Evolutionary conservation across 2,888 invertebrate genomes (phyloP), one percentile per base, ranked within the genome.

Genomic region (Nomada lathburiana): DNA sequence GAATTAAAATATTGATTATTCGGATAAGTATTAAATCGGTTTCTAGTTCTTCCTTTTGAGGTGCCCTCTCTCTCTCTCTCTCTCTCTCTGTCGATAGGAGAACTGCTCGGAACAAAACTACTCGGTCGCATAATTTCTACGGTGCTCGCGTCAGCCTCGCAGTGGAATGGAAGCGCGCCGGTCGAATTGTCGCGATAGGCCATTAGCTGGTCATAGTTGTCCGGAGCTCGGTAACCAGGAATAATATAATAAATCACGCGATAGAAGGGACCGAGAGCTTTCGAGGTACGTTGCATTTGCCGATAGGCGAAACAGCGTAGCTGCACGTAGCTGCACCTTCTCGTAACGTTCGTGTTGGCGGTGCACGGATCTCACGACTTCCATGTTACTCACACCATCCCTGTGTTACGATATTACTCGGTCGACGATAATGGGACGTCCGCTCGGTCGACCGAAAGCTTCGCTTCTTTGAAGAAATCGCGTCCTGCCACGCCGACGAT

Each of bases 341-440:
- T 72, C 81, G 85, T 87, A 84, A 65, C 62, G 79, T 87, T 85
- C 85, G 85, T 91, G 92, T 92, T 90, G 91, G 87, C 89, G 88
- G 88, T 74, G 83, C 86, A 91, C 90, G 88, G 89, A 89, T 88
- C 90, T 92, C 92, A 92, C 92, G 92, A 92, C 90, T 92, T 90
- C 90, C 92, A 87, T 92, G 92, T 92, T 91, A 87, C 89, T 76
- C 77, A 73, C 81, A 75, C 85, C 82, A 78, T 68, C 76, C 76
- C 59, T 47, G 18, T 63, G 75, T 64, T 76, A 68, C 76, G 81
- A 74, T 76, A 76, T 76, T 80, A 65, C 68, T 18, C 52, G 47
- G 20, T 18, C 36, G 26, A 68, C 72, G 71, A 68, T 71, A 71
- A 72, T 72, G 64, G 81, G 62, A 76, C 71, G 59, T 60, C 23